Evolutionary conservation across 2,888 invertebrate species (phyloP).

Genomic region (Synanthedon myopaeformis): DNA sequence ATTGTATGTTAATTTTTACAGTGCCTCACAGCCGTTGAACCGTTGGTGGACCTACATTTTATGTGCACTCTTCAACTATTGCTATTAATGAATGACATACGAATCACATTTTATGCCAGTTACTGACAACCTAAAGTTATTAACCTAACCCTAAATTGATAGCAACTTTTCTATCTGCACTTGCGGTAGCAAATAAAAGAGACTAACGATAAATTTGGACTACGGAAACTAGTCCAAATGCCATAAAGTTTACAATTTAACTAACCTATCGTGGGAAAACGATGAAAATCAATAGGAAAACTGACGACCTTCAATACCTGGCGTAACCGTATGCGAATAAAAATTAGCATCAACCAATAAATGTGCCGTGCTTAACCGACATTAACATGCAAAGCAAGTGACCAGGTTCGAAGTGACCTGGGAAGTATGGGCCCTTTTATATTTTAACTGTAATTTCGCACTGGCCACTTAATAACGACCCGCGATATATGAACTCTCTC

Average conservation of each 20-base stretch:
- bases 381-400: slow-evolving; percentile 7
- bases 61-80: slow-evolving; percentile 3
- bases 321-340: background rate
- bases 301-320: background rate
- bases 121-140: no score
- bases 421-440: background rate
- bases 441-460: background rate
- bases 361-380: background rate
- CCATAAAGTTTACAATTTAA: no score
- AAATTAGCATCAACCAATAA: background rate
- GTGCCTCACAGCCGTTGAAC: slow-evolving; percentile 1
- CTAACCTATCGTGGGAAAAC: background rate
- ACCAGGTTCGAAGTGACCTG: slow-evolving; percentile 3
- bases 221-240: no score
- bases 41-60: slow-evolving; percentile 14
- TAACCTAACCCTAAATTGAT: no score
- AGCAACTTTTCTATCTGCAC: no score
- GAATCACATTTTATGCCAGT: no score
- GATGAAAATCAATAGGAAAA: background rate
- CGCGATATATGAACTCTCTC: background rate
- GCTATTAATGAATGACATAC: background rate
- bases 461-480: background rate
- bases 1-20: slow-evolving; percentile 35
- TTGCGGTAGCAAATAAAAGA: no score
- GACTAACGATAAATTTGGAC: no score